Conservation (phyloP, 2,113 vertebrate genomes). For the Mormyrus lacerda region DNA sequence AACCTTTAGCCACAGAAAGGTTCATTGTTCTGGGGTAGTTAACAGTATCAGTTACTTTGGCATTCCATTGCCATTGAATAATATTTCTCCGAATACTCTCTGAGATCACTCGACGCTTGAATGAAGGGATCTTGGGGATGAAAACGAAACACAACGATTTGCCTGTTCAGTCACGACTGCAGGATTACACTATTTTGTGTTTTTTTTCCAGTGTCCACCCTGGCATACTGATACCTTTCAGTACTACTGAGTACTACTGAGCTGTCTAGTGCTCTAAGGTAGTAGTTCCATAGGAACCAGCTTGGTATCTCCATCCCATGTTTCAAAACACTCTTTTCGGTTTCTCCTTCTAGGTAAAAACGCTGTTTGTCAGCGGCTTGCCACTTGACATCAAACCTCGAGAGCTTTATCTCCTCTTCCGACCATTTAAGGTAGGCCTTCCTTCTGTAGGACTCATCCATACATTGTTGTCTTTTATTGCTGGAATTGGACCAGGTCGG, state of each 20-base stretch:
- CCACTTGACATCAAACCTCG: conserved; percentile 94
- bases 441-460: not conserved
- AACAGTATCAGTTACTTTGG: not conserved
- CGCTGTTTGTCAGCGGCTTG: conserved; percentile 90
- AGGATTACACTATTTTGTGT: not conserved
- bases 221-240: not conserved
- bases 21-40: conserved; percentile 1
- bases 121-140: not conserved
- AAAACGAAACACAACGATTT: not conserved
- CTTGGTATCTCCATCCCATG: not conserved
- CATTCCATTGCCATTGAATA: not conserved
- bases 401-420: conserved; percentile 94
- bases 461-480: not conserved
- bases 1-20: not conserved
- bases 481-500: not conserved
- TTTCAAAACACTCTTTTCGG: not conserved
- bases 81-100: not conserved
- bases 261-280: not conserved
- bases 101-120: not conserved
- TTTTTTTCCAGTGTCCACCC: not conserved
- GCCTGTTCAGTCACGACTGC: not conserved
- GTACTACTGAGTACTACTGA: not conserved
- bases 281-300: not conserved
- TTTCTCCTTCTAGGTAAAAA: conserved; percentile 72
- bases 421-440: conserved; percentile 89